Evolutionary conservation across 1,140 invertebrate genomes (phyloP).

Genomic region (Lepidurus arcticus): DNA sequence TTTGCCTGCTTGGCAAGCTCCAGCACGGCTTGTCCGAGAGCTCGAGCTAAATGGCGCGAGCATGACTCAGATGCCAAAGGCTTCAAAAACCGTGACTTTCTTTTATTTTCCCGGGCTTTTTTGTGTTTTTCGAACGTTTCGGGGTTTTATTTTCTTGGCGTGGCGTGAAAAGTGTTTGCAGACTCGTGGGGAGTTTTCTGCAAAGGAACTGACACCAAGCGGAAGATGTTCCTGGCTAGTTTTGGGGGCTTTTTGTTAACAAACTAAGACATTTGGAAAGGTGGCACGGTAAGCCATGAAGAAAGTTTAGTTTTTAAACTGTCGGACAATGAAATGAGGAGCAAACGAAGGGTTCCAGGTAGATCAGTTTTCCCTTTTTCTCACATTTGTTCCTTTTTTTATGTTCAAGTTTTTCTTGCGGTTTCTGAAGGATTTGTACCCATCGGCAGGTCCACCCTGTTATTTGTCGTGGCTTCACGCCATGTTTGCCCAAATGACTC

Average conservation of each 20-base stretch:
- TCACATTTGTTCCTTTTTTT: background rate
- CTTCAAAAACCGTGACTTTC: background rate
- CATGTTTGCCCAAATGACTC: slow-evolving; percentile 13
- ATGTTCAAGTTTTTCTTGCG: background rate
- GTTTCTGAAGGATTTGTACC: background rate
- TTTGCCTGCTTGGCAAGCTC: slow-evolving; percentile 14
- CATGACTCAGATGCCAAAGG: slow-evolving; percentile 3
- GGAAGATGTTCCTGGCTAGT: background rate
- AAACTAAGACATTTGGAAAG: background rate
- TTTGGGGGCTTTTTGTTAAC: background rate
- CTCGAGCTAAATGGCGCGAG: background rate
- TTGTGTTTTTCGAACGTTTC: background rate
- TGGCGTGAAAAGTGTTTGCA: slow-evolving; percentile 6
- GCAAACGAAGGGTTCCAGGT: background rate
- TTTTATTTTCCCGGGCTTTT: background rate
- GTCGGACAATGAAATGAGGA: no score
- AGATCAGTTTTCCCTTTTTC: background rate
- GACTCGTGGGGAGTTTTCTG: background rate
- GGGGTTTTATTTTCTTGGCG: slow-evolving; percentile 13
- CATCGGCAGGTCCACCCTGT: background rate
- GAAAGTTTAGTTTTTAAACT: no score
- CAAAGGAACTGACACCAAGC: background rate
- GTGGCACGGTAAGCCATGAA: background rate
- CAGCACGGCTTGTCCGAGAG: background rate
- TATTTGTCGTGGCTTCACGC: background rate